Base-by-base conservation (phyloP, 2,888 invertebrate species). In the Dioctria rufipes region DNA sequence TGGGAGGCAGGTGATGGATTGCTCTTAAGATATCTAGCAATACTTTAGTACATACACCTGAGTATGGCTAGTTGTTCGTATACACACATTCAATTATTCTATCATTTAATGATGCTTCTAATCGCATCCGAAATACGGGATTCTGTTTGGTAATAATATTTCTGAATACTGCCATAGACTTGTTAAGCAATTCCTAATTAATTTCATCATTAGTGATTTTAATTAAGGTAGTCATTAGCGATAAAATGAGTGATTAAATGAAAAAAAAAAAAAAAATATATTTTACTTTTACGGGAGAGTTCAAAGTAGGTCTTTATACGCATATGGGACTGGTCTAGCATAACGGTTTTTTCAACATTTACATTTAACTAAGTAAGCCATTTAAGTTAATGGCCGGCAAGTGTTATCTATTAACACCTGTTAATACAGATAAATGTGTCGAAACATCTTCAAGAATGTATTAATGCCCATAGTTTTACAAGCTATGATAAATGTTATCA, bases 211-310 rank as follows among this genome's bases (percentile, higher is more conserved):
- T 54, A 8, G 54, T n/a, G 66, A 66, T 66, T 66, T 66, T 66
- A 43, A 66, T 43, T 66, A 66, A 66, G 43, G n/a, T 66, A 11
- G 40, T 63, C 66, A 46, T 66, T 66, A 66, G 66, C 9, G 66
- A 43, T 66, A 43, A 66, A 66, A 66, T 66, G 66, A 66, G 6
- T 66, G 66, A 66, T 66, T 66, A n/a, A 66, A 9, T 9, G 37
- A 6, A 66, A 66, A 65, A 25, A 25, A 66, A 65, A 25, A 25
- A 25, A 25, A 1, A 25, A 25, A 25, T 25, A 65, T 65, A 13
- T 65, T 9, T 13, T 13, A 13, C 9, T 65, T 66, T 42, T 6
- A 5, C 39, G 61, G n/a, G 61, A 61, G n/a, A 3, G 39, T 11
- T 25, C 25, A 25, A 25, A 25, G 25, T 25, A 25, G 25, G 25